These are phyloP conservation scores for Halcyon badia DNA, from an alignment of 2,797 vertebrate species.

Conservation along the genomic window DNA sequence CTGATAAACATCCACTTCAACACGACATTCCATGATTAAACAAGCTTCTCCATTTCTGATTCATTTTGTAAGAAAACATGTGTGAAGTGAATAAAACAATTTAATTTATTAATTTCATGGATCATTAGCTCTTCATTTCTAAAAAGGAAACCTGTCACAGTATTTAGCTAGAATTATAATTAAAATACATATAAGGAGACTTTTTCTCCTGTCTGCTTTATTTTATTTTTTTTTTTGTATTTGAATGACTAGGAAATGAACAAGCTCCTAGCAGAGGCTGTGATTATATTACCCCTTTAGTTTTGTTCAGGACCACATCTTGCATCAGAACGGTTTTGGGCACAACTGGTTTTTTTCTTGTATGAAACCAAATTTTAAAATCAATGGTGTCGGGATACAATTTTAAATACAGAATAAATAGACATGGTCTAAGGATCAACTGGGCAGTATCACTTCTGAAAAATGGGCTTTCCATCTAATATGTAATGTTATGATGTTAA, in stretches of 20 bases:
- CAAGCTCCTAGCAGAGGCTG: not conserved
- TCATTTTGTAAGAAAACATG: conserved; percentile 9
- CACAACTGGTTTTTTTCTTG: fast-evolving
- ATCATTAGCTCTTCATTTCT: conserved; percentile 39
- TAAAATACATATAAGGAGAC: not conserved
- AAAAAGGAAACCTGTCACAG: conserved; percentile 17
- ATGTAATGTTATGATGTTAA: not conserved
- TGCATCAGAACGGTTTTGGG: not conserved
- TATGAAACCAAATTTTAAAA: not conserved
- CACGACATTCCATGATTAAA: not conserved
- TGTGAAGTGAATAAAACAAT: not conserved
- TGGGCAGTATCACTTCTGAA: not conserved
- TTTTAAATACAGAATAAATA: not conserved
- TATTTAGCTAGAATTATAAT: conserved; percentile 3
- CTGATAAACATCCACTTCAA: not conserved
- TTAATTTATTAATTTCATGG: conserved; percentile 33
- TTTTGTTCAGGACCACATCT: not conserved
- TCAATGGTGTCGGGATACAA: not conserved
- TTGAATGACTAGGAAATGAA: not conserved
- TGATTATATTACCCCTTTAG: not conserved
- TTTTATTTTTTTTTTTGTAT: not conserved
- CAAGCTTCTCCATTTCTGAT: not conserved
- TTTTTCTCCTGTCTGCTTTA: not conserved
- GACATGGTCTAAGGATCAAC: not conserved
- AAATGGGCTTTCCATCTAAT: not conserved